phyloP scores from a whole-genome alignment of 2,797 vertebrate genomes.

The Ctenosaura bakeri region DNA sequence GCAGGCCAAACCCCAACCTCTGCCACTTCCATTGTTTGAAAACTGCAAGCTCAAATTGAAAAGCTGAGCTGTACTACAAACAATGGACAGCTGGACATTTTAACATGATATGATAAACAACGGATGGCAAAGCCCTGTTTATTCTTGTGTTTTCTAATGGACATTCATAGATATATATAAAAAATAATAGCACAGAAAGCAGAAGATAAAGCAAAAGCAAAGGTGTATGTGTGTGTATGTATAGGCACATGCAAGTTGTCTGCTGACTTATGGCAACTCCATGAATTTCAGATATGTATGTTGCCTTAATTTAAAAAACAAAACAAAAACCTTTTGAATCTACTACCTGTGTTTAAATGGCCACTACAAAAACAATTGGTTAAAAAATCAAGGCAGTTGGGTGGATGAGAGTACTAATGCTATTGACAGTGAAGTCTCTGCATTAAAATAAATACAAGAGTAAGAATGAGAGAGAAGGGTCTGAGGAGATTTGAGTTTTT shows the following conservation, averaged over 20 bases:
- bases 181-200: background rate
- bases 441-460: background rate
- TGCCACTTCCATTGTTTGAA: background rate
- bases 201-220: background rate
- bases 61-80: background rate
- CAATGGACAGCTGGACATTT: background rate
- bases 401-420: background rate
- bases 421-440: background rate
- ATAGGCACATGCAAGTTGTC: too few species aligned
- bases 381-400: background rate
- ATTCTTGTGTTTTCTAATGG: too few species aligned
- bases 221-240: too few species aligned
- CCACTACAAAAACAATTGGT: background rate
- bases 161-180: too few species aligned
- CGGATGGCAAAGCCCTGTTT: too few species aligned
- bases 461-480: background rate
- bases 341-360: background rate
- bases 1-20: background rate
- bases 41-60: background rate
- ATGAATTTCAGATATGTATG: background rate
- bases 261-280: too few species aligned
- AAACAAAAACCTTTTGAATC: background rate
- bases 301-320: background rate
- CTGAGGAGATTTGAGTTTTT: background rate
- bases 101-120: too few species aligned